Percentiles rank a stretch among this genome's conserved stretches.
These are phyloP conservation scores for Patella caerulea DNA, from an alignment of 2,888 invertebrate species.

Conservation along the genomic window DNA sequence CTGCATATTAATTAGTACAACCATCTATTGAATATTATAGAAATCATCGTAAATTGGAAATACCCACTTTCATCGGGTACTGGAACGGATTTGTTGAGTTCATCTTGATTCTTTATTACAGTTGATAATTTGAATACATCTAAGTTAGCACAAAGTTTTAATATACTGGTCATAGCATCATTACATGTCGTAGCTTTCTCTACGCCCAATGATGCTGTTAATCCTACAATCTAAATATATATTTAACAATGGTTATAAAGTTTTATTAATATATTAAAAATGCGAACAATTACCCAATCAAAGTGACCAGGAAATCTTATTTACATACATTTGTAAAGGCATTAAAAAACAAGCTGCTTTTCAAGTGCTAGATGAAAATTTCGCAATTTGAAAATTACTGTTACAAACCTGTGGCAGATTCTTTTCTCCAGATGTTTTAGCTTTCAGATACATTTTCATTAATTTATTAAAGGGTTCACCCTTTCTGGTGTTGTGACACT, in stretches of 20 bases:
- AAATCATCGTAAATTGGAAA: too few relatives aligned
- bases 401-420: too few relatives aligned
- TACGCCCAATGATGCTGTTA: slow-evolving; percentile 69
- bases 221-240: slow-evolving; percentile 62
- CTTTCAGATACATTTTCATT: slow-evolving; percentile 41
- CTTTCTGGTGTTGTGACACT: slow-evolving; percentile 50
- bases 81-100: slow-evolving; percentile 44
- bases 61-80: slow-evolving; percentile 48
- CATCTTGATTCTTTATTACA: slow-evolving; percentile 44
- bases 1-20: too few relatives aligned
- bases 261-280: too few relatives aligned
- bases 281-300: too few relatives aligned
- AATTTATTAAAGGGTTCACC: slow-evolving; percentile 46
- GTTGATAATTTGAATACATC: slow-evolving; percentile 48
- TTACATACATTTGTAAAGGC: too few relatives aligned
- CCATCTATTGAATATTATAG: too few relatives aligned
- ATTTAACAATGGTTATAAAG: too few relatives aligned
- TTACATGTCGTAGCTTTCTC: slow-evolving; percentile 50
- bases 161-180: slow-evolving; percentile 60
- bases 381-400: too few relatives aligned
- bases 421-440: slow-evolving; percentile 15
- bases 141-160: slow-evolving; percentile 56
- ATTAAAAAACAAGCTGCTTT: too few relatives aligned
- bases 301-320: too few relatives aligned
- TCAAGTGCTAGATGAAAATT: too few relatives aligned